Percentiles rank a stretch among this genome's conserved stretches.
These are phyloP conservation scores for Nemotelus nigrinus DNA, from an alignment of 2,888 invertebrate genomes.

Conservation along the genomic window DNA sequence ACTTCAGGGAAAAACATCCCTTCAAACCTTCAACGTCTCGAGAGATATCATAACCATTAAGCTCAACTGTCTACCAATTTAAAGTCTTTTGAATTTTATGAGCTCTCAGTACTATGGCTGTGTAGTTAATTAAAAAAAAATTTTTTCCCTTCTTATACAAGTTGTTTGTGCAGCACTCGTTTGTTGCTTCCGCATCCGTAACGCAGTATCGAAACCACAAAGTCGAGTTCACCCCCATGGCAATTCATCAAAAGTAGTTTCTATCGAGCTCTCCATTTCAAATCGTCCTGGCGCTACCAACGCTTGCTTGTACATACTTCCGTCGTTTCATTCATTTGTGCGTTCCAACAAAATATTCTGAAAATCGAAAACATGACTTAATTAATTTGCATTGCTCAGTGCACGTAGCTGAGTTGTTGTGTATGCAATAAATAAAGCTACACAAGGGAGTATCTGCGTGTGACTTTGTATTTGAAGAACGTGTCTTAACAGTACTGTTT, in stretches of 20 bases:
- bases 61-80: too few relatives aligned
- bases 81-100: not conserved
- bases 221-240: not conserved
- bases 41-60: too few relatives aligned
- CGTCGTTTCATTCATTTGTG: not conserved
- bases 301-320: not conserved
- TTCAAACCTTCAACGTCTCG: too few relatives aligned
- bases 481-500: too few relatives aligned
- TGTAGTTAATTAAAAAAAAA: not conserved
- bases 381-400: constrained; percentile 8
- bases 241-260: not conserved
- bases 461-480: too few relatives aligned
- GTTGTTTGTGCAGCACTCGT: not conserved
- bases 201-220: constrained; percentile 4
- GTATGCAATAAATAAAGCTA: too few relatives aligned
- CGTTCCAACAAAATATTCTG: constrained; percentile 14
- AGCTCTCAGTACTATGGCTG: not conserved
- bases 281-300: not conserved
- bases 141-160: not conserved
- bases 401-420: too few relatives aligned
- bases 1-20: too few relatives aligned
- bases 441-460: too few relatives aligned
- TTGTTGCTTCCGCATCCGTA: constrained; percentile 9
- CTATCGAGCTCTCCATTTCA: not conserved
- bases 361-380: constrained; percentile 19